Conservation (phyloP, 1,140 invertebrate species). For the Catajapyx aquilonaris region DNA sequence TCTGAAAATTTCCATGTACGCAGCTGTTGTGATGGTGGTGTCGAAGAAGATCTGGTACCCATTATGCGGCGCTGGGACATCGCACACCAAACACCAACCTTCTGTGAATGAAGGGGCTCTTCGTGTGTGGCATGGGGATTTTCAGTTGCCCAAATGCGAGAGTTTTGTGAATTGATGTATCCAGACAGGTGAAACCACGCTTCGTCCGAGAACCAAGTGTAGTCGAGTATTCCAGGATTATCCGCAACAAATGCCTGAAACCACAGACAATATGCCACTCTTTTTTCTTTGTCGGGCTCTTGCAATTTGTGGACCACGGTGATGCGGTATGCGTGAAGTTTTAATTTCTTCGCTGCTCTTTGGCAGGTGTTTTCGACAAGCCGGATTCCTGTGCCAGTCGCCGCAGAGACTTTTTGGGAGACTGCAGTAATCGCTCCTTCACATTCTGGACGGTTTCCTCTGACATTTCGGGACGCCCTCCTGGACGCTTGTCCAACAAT, state of each 20-base stretch:
- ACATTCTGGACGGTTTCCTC: too few relatives aligned
- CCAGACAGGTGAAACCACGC: slow-evolving; percentile 9
- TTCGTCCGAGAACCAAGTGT: not conserved
- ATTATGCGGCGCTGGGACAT: too few relatives aligned
- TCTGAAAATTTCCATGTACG: too few relatives aligned
- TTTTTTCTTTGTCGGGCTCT: not conserved
- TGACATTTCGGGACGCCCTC: too few relatives aligned
- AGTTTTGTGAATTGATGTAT: slow-evolving; percentile 10
- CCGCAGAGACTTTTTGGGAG: not conserved
- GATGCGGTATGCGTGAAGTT: not conserved
- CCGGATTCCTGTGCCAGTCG: not conserved
- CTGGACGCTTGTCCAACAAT: too few relatives aligned
- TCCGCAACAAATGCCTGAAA: not conserved
- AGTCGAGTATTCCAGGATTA: not conserved
- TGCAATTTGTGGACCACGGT: not conserved
- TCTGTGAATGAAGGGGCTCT: slow-evolving; percentile 2
- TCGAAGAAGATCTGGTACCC: too few relatives aligned
- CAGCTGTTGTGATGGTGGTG: too few relatives aligned
- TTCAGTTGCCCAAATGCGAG: slow-evolving; percentile 7
- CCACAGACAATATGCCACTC: not conserved
- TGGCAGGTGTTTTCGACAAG: not conserved
- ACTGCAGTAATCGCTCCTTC: not conserved
- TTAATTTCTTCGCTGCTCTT: not conserved
- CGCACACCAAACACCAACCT: slow-evolving; percentile 7
- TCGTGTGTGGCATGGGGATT: slow-evolving; percentile 6